Evolutionary conservation across 2,888 invertebrate species (phyloP).

Genomic region (Omphaloscelis lunosa): DNA sequence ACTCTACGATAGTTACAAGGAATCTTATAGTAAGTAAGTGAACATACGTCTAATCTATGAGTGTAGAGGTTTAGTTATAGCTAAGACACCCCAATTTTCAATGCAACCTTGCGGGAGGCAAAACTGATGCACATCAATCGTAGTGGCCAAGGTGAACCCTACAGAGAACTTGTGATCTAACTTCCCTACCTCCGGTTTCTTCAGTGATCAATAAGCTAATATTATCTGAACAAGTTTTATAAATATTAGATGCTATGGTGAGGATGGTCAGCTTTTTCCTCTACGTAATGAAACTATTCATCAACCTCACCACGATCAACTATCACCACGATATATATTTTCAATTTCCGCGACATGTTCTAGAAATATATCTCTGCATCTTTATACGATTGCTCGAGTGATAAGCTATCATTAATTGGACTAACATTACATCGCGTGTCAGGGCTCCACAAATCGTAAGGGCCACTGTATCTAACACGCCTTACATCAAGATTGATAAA

Average conservation of each 20-base stretch:
- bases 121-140: neutral
- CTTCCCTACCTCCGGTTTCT: neutral
- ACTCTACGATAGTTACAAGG: neutral
- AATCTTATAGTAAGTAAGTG: too few species aligned
- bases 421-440: conserved; percentile 45
- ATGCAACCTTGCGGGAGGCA: neutral
- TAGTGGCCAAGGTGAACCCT: neutral
- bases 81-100: neutral
- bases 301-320: neutral
- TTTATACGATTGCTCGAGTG: conserved; percentile 28
- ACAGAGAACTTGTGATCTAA: neutral
- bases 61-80: neutral
- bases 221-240: neutral
- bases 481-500: conserved; percentile 40
- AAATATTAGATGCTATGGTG: neutral
- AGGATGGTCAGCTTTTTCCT: neutral
- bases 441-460: conserved; percentile 42
- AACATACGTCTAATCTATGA: neutral
- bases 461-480: conserved; percentile 23
- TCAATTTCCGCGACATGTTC: conserved; percentile 42
- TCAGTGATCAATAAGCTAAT: neutral
- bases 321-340: conserved; percentile 20
- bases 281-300: neutral
- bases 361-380: conserved; percentile 12
- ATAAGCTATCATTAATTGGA: conserved; percentile 48